Evolutionary conservation across 2,888 invertebrate species (phyloP).

Genomic region (Polylopha cassiicola): DNA sequence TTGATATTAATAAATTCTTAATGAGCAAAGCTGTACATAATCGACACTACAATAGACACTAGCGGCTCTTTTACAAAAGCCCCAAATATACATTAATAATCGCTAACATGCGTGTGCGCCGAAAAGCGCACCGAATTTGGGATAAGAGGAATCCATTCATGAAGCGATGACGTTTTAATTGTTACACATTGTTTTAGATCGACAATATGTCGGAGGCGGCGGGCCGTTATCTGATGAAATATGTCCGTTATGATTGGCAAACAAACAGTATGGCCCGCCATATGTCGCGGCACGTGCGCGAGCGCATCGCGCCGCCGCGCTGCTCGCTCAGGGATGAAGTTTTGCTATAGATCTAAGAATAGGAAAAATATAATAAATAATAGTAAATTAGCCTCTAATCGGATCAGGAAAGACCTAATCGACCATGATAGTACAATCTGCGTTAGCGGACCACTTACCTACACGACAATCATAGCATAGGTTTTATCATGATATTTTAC

Average conservation of each 20-base stretch:
- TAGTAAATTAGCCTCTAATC: no score
- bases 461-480: no score
- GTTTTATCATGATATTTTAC: no score
- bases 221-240: constrained; percentile 76
- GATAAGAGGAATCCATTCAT: constrained; percentile 19
- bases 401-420: no score
- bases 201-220: constrained; percentile 64
- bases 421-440: no score
- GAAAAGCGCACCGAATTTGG: constrained; percentile 53
- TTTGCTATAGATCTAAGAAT: constrained; percentile 40
- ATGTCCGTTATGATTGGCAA: constrained; percentile 78
- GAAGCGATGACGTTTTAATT: constrained; percentile 59
- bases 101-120: constrained; percentile 32
- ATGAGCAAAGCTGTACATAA: constrained; percentile 9
- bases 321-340: constrained; percentile 72
- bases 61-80: constrained; percentile 4
- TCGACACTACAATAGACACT: constrained; percentile 10
- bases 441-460: no score
- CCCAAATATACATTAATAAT: constrained; percentile 22
- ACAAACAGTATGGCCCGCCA: constrained; percentile 76
- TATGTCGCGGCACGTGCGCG: constrained; percentile 75
- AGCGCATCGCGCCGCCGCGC: constrained; percentile 59
- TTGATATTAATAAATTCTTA: not conserved
- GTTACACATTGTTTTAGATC: constrained; percentile 71
- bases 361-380: no score